Evolutionary conservation across 2,888 invertebrate genomes (phyloP), one percentile per base, ranked within the genome.

Genomic region (Leucoptera coffeella): DNA sequence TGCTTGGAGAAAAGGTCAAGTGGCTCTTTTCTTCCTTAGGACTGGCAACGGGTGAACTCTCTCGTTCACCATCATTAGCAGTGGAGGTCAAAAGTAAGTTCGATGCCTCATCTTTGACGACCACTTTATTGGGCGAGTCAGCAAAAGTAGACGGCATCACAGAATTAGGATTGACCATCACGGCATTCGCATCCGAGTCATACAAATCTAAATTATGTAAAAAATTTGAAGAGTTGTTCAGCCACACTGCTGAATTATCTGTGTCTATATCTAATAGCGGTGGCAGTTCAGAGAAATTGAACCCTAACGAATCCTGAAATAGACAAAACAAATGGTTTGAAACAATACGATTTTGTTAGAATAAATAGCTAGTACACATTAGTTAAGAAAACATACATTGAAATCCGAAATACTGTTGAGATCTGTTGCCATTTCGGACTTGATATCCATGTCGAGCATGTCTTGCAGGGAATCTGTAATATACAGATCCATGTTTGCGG

Each of bases 111-210:
- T 72, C 69, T 40, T 72, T 71, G 4, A 67, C 69, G 4, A 67
- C 64, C 19, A 57, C 48, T 32, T 43, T 56, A 40, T 69, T 69
- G 14, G 71, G 72, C 4, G 71, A 69, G 36, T 72, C 72, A 12
- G 71, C 65, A 31, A 79, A 77, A 35, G 83, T 77, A 20, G 84
- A 72, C 2, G 92, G 91, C 82, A 91, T 85, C 22, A 91, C 90
- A 14, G 86, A 87, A 45, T 88, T 90, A 4, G 92, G 92, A 61
- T 92, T 91, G 4, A 92, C 92, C 78, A 91, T 82, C 35, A 87
- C 81, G 9, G 82, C 80, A 33, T 79, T 79, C 22, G 82, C 82
- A 46, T 86, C 86, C 7, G 78, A 78, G 14, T 79, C 77, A 43
- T 75, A 78, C 38, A 81, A 71, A 49, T 82, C 83, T 40, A 82